Conservation (phyloP, 2,113 vertebrate species). For the Fulmarus glacialis region DNA sequence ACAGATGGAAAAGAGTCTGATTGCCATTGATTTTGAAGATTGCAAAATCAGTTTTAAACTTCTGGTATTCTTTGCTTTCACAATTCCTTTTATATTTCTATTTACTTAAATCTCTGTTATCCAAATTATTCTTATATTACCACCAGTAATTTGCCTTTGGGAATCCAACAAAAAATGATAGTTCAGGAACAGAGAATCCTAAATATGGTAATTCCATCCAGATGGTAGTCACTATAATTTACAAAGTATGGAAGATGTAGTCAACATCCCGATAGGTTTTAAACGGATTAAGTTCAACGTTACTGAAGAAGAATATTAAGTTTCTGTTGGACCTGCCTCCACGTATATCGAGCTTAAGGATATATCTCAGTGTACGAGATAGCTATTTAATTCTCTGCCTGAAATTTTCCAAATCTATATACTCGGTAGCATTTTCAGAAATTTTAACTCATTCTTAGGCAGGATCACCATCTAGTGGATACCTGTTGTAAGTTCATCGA, state of each 20-base stretch:
- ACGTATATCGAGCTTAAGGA: accelerated
- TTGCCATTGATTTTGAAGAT: neutral
- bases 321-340: neutral
- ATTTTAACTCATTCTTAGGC: neutral
- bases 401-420: neutral
- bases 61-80: neutral
- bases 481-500: neutral
- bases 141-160: neutral
- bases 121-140: neutral
- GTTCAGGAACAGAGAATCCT: neutral
- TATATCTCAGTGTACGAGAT: neutral
- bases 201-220: neutral
- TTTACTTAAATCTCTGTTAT: neutral
- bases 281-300: neutral
- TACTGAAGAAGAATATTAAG: neutral
- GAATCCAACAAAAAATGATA: neutral
- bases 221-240: neutral
- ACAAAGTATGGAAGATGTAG: neutral
- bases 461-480: constrained; percentile 46
- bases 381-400: neutral
- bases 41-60: neutral
- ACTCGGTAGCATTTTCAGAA: neutral
- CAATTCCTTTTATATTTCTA: neutral
- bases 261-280: neutral
- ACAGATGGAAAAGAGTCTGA: neutral